Base-by-base conservation (phyloP, 2,113 vertebrate genomes). In the Lycaon pictus region DNA sequence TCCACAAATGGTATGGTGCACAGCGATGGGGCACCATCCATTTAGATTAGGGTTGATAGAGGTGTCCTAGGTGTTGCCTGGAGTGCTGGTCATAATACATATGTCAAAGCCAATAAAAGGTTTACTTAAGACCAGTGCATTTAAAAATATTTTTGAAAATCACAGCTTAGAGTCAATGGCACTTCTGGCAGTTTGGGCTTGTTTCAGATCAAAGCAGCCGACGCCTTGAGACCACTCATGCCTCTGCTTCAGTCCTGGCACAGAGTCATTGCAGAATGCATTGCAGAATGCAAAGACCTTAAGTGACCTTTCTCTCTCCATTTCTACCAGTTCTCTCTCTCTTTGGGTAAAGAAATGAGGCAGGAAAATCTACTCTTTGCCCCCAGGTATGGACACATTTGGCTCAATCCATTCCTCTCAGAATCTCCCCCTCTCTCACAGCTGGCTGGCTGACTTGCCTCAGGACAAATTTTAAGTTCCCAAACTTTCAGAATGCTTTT, bases 401-500 rank as follows among this genome's bases (percentile, higher is more conserved):
- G 20, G 27, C 22, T 88, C 37, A 1, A 11, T 62, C 48, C 74
- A 0, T 35, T 55, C n/a, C 56, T 85, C 23, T 85, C 23, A 53
- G 63, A 86, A 7, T 86, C 69, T 89, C 32, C 25, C 32, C 23
- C 71, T 63, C 88, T 19, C 60, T 48, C 56, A 8, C 32, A 35
- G 56, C 56, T 95, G 63, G 5, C 63, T 77, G 3, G 87, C 89
- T 81, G 74, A 86, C 48, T 92, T 85, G 80, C 90, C 80, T 84
- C 48, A 48, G 79, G 88, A 95, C 76, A 65, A 56, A 56, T 93
- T 93, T 88, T 90, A 71, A 83, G 51, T 84, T 89, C 69, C 16
- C 63, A 72, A 88, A 94, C 74, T 55, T 95, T 96, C 77, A 81
- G 63, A 95, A 76, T 79, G 63, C 63, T 72, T 69, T 85, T 95